Percentiles rank a stretch among this genome's conserved stretches.
phyloP scores from a whole-genome alignment of 2,888 invertebrate genomes.

The Ormyrus rosae region DNA sequence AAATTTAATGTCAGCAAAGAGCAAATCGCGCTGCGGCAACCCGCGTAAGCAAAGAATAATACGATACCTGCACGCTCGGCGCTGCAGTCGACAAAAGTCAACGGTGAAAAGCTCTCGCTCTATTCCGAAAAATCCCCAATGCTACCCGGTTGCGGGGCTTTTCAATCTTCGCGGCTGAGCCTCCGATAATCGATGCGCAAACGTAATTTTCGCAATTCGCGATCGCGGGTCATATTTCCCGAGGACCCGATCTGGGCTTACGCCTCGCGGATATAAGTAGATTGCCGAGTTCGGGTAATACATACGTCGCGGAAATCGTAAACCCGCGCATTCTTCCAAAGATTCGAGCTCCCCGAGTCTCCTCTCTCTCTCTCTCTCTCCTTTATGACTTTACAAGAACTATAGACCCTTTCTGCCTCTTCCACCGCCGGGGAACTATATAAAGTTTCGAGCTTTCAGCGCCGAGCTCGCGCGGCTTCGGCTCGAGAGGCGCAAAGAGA shows the following conservation, averaged over 20 bases:
- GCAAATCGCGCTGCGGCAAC: neutral
- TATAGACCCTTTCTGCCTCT: neutral
- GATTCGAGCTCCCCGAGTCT: conserved; percentile 2
- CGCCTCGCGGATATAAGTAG: neutral
- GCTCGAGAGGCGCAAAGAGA: neutral
- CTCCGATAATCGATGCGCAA: neutral
- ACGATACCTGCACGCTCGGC: neutral
- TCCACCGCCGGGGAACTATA: conserved; percentile 2
- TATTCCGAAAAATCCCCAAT: neutral
- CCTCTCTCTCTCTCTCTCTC: neutral
- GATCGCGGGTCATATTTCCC: neutral
- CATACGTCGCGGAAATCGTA: conserved; percentile 34
- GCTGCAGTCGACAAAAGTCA: no score
- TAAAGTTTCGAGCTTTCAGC: conserved; percentile 42
- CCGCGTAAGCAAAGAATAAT: neutral
- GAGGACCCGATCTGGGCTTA: neutral
- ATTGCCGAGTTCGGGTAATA: neutral
- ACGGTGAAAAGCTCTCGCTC: no score
- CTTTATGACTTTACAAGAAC: conserved; percentile 49
- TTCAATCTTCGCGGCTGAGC: neutral
- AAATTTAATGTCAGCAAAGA: conserved; percentile 29
- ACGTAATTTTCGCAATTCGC: conserved; percentile 8
- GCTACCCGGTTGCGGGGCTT: neutral
- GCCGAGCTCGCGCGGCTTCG: neutral
- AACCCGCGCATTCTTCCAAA: conserved; percentile 33